A percentile compares a stretch with the other conserved stretches of the same genome.
phyloP scores from a whole-genome alignment of 1,140 invertebrate genomes.

The Aphaenogaster ashmeadi region DNA sequence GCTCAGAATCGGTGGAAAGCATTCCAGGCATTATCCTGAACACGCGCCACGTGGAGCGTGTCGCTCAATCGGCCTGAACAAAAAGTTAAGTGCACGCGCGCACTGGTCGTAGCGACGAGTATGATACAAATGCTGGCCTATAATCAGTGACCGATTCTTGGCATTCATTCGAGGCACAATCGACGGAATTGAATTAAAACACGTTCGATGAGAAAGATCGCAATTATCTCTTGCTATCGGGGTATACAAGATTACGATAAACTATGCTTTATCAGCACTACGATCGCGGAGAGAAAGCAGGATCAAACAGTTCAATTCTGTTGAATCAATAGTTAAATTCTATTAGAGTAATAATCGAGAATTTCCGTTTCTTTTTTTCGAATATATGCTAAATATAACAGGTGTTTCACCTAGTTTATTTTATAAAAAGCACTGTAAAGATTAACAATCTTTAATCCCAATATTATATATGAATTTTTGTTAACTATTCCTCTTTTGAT shows the following conservation, averaged over 20 bases:
- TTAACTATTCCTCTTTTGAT: neutral
- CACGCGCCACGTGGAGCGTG: conserved; percentile 77
- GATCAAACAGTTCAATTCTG: neutral
- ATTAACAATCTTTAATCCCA: neutral
- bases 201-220: neutral
- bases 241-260: conserved; percentile 13
- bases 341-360: neutral
- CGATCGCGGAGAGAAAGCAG: conserved; percentile 25
- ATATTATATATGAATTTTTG: neutral
- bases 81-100: conserved; percentile 70
- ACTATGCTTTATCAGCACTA: conserved; percentile 10
- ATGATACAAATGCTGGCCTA: conserved; percentile 38
- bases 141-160: conserved; percentile 38
- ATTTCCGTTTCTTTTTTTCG: neutral
- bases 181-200: conserved; percentile 44
- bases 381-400: neutral
- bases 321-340: conserved; percentile 1
- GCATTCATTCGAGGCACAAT: conserved; percentile 6
- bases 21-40: conserved; percentile 74
- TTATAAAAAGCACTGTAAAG: neutral
- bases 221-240: conserved; percentile 39
- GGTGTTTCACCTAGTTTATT: neutral
- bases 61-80: conserved; percentile 71
- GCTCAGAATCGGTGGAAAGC: conserved; percentile 69
- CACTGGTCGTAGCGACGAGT: conserved; percentile 53